phyloP scores from a whole-genome alignment of 2,797 vertebrate species.

The Characodon lateralis region DNA sequence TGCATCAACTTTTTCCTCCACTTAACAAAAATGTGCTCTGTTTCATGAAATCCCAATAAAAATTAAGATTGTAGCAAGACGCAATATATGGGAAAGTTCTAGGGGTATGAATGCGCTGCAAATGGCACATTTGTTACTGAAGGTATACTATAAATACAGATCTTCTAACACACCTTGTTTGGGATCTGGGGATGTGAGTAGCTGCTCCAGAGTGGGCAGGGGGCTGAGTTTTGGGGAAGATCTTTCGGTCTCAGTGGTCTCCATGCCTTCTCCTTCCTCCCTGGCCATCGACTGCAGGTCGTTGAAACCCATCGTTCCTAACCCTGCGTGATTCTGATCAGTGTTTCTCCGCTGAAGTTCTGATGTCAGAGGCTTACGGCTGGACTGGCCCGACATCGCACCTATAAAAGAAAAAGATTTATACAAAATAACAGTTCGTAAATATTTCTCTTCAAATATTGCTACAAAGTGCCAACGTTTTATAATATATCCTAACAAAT shows the following conservation, averaged over 20 bases:
- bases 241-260: constrained; percentile 90
- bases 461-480: background rate
- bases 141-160: background rate
- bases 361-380: constrained; percentile 74
- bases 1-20: background rate
- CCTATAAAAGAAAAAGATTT: constrained; percentile 54
- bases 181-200: constrained; percentile 87
- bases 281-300: constrained; percentile 88
- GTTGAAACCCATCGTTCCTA: constrained; percentile 77
- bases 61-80: no score
- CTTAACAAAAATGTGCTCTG: background rate
- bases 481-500: background rate
- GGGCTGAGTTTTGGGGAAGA: constrained; percentile 81
- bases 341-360: constrained; percentile 78
- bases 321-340: constrained; percentile 56
- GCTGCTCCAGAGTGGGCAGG: constrained; percentile 89
- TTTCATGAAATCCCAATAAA: background rate
- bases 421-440: background rate
- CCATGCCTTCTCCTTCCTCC: constrained; percentile 97
- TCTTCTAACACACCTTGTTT: constrained; percentile 78
- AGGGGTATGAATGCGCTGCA: background rate
- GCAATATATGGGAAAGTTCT: no score
- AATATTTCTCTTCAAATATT: background rate
- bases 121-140: background rate
- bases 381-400: constrained; percentile 76